phyloP scores from a whole-genome alignment of 2,113 vertebrate species.

The Dromas ardeola region DNA sequence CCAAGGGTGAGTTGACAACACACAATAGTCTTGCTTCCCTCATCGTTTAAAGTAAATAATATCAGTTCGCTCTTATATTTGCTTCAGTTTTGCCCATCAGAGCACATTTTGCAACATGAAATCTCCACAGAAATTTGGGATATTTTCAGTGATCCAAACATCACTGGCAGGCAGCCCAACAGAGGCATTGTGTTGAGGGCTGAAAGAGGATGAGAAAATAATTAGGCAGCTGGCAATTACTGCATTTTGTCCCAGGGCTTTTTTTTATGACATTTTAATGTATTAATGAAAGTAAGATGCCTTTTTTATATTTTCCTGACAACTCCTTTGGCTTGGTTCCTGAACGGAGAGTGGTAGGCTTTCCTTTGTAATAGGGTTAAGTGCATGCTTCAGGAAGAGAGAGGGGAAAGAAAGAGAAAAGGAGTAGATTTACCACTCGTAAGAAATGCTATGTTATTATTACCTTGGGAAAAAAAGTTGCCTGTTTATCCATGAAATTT shows the following conservation, averaged over 20 bases:
- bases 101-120: background rate
- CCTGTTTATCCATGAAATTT: background rate
- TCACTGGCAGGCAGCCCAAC: background rate
- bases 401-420: background rate
- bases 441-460: background rate
- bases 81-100: background rate
- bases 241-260: background rate
- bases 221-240: conserved; percentile 10
- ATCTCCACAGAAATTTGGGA: background rate
- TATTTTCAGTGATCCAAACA: background rate
- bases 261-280: background rate
- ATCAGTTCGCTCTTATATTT: background rate
- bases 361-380: background rate
- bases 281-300: background rate
- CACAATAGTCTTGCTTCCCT: background rate
- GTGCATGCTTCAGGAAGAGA: background rate
- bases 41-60: background rate
- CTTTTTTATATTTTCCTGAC: background rate
- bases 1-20: background rate
- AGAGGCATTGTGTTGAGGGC: background rate
- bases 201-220: conserved; percentile 24
- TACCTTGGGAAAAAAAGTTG: background rate
- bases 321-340: background rate
- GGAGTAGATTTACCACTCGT: background rate
- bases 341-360: background rate